A percentile compares a stretch with the other conserved stretches of the same genome.
phyloP scores from a whole-genome alignment of 2,797 vertebrate species.

The Melanogrammus aeglefinus region DNA sequence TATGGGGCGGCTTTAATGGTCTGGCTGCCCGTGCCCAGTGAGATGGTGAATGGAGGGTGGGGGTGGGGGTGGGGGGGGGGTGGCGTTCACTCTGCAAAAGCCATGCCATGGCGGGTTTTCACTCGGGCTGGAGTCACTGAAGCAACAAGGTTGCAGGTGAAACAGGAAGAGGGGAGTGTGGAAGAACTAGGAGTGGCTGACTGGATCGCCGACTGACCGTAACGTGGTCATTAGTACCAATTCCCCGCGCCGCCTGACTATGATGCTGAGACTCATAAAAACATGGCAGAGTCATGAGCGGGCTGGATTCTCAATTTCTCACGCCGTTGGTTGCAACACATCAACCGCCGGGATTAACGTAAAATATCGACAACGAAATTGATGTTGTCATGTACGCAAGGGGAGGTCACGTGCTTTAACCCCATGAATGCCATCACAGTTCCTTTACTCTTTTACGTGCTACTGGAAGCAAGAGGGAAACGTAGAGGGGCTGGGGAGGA shows the following conservation, averaged over 20 bases:
- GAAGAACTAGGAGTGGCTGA: neutral
- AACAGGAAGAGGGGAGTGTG: conserved; percentile 27
- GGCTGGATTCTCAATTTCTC: no score
- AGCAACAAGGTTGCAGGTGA: conserved; percentile 43
- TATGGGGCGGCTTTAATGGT: conserved; percentile 52
- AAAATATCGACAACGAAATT: no score
- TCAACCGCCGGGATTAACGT: no score
- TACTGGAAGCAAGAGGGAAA: neutral
- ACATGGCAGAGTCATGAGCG: no score
- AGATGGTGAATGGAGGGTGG: conserved; percentile 1
- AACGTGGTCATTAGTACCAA: no score
- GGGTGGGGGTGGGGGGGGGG: conserved; percentile 3
- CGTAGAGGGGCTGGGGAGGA: neutral
- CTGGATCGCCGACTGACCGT: no score
- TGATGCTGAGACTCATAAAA: no score
- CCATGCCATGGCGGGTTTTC: conserved; percentile 37
- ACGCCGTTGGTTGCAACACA: no score
- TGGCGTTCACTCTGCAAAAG: conserved; percentile 52
- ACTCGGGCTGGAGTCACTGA: conserved; percentile 26
- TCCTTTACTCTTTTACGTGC: conserved; percentile 4
- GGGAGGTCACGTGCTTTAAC: neutral
- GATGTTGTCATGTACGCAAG: neutral
- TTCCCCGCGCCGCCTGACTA: no score
- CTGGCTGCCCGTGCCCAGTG: conserved; percentile 36
- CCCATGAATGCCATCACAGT: neutral